Percentiles rank a stretch among this genome's conserved stretches.
These are phyloP conservation scores for Bubalus kerabau DNA, from an alignment of 2,113 vertebrate species.

Conservation along the genomic window DNA sequence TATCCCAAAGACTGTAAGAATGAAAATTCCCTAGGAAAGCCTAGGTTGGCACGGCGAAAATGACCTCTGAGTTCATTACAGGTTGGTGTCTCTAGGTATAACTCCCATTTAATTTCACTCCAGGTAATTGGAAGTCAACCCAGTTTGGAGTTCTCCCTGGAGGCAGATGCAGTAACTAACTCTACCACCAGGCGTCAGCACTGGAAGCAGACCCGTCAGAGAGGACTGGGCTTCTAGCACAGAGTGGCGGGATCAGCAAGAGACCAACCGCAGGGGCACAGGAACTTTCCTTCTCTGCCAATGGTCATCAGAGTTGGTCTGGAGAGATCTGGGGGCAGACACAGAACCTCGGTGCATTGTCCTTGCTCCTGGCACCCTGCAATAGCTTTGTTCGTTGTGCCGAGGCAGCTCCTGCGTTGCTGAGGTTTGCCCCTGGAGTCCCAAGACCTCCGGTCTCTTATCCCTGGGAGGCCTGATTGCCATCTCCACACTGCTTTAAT, in stretches of 20 bases:
- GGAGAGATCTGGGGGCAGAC: background rate
- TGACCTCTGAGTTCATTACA: background rate
- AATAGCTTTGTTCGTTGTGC: background rate
- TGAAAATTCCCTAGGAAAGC: background rate
- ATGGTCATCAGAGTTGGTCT: background rate
- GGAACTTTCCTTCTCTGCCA: background rate
- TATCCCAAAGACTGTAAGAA: background rate
- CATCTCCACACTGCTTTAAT: background rate
- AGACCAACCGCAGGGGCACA: background rate
- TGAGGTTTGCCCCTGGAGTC: background rate
- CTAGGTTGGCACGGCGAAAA: background rate
- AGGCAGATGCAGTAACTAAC: constrained; percentile 9
- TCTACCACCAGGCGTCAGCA: constrained; percentile 55
- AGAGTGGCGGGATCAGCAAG: background rate
- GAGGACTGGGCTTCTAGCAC: background rate
- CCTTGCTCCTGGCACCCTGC: background rate
- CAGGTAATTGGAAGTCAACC: background rate
- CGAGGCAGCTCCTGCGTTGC: background rate
- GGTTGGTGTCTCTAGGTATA: background rate
- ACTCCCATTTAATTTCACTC: background rate
- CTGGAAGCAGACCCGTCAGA: background rate
- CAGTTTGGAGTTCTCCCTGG: background rate
- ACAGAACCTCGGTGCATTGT: background rate
- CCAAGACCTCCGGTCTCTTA: background rate
- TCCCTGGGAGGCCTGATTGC: background rate